Conservation (phyloP, 30 jellyfish, hydroid and myxozoan species). For the Turritopsis dohrnii region DNA sequence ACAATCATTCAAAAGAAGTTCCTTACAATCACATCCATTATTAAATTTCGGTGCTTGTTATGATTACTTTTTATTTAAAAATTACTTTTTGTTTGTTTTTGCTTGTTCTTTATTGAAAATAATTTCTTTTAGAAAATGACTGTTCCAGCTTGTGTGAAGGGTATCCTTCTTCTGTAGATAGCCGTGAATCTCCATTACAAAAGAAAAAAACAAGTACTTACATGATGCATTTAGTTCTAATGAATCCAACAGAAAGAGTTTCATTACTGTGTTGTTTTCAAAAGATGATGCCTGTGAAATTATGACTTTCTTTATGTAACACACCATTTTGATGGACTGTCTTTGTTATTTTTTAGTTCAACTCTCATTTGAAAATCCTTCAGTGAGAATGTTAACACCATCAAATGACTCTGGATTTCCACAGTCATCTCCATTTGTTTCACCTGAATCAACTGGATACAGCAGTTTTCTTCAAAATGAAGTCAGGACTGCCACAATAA, state of each 20-base stretch:
- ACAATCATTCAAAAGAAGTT: neutral
- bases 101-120: neutral
- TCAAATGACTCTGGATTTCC: conserved; percentile 83
- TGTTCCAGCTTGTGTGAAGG: neutral
- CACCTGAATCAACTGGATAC: conserved; percentile 58
- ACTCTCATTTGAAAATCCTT: neutral
- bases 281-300: no score
- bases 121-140: neutral
- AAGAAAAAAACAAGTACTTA: neutral
- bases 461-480: conserved; percentile 27
- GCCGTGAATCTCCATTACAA: neutral
- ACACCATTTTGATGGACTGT: no score
- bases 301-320: no score
- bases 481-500: conserved; percentile 36
- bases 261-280: no score
- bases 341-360: neutral
- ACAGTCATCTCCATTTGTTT: conserved; percentile 46
- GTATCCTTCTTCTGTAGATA: neutral
- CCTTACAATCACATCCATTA: neutral
- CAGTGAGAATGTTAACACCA: conserved; percentile 32
- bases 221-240: no score
- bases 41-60: neutral
- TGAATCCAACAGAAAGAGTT: no score
- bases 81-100: neutral
- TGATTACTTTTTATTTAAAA: no score